These are phyloP conservation scores for Myripristis jacobus DNA, from an alignment of 2,797 vertebrate genomes.

Conservation along the genomic window DNA sequence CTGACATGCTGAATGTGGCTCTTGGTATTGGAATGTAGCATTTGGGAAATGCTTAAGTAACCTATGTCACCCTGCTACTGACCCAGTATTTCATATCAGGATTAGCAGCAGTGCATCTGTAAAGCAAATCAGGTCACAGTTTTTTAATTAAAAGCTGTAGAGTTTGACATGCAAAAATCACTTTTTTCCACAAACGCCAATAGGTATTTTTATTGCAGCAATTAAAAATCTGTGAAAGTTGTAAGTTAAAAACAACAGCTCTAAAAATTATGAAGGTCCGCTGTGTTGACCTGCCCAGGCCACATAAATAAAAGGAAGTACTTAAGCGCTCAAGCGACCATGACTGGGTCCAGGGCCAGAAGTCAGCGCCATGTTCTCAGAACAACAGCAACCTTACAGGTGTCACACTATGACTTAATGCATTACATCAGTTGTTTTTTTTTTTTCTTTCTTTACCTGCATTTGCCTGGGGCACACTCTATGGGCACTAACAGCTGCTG, in stretches of 20 bases:
- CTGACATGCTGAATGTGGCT: neutral
- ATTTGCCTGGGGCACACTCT: slow-evolving; percentile 51
- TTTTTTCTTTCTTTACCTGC: slow-evolving; percentile 50
- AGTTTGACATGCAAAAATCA: slow-evolving; percentile 22
- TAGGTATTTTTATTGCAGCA: slow-evolving; percentile 35
- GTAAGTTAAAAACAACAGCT: slow-evolving; percentile 51
- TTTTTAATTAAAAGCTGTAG: neutral
- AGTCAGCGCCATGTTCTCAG: slow-evolving; percentile 72
- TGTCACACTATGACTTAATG: slow-evolving; percentile 57
- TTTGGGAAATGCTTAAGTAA: neutral
- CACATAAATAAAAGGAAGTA: slow-evolving; percentile 75
- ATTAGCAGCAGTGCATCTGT: neutral
- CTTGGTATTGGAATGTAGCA: neutral
- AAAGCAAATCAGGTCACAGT: slow-evolving; percentile 3
- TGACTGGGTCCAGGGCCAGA: slow-evolving; percentile 66
- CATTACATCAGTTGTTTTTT: slow-evolving; percentile 64
- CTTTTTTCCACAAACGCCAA: slow-evolving; percentile 22
- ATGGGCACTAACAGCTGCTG: slow-evolving; percentile 48
- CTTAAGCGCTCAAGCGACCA: slow-evolving; percentile 72
- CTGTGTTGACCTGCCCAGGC: slow-evolving; percentile 59
- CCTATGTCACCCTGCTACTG: neutral
- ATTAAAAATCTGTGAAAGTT: slow-evolving; percentile 32
- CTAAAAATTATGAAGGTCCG: slow-evolving; percentile 47
- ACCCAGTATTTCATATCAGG: neutral
- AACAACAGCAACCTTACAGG: slow-evolving; percentile 73